Base-by-base conservation (phyloP, 2,888 invertebrate genomes). In the Chaitophorus viminalis region DNA sequence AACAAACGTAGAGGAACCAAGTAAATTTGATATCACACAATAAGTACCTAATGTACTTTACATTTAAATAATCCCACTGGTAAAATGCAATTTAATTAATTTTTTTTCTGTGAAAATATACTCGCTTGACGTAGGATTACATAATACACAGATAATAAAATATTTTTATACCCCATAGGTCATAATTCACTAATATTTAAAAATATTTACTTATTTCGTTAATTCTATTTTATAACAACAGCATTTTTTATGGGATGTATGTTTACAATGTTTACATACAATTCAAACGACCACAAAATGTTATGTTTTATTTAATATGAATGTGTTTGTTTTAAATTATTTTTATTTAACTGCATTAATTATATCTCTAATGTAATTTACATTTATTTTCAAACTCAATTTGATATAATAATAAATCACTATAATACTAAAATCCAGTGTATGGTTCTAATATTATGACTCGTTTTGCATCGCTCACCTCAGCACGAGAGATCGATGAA, bases 21-120 rank as follows among this genome's bases (percentile, higher is more conserved):
- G 36, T 36, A 36, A 74, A 8, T 78, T 65, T 14, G 21, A 36
- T n/a, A 5, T 79, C 17, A 18, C 65, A n/a, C n/a, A 65, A 36
- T 79, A n/a, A 11, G n/a, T 79, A 9, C 18, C 8, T 52, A 36
- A 5, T 36, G 6, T 11, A 33, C 25, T 54, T 39, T 39, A 39
- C 3, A 79, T 79, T 79, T 60, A 79, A 79, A 79, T 65, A 79
- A 36, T 29, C 14, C n/a, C n/a, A 39, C 81, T 2, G 11, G 68
- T 18, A 46, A 81, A 81, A 39, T 39, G 29, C 18, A 29, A 68
- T 79, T 65, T 68, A 68, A 79, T 81, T 46, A 68, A 29, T 29
- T 39, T 21, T 1, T 39, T 68, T 60, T 68, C 68, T 39, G 29
- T 79, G 18, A 29, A 79, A 36, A 79, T 65, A 39, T 9, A 18